Base-by-base conservation (phyloP, 2,797 vertebrate species). In the Mus caroli region DNA sequence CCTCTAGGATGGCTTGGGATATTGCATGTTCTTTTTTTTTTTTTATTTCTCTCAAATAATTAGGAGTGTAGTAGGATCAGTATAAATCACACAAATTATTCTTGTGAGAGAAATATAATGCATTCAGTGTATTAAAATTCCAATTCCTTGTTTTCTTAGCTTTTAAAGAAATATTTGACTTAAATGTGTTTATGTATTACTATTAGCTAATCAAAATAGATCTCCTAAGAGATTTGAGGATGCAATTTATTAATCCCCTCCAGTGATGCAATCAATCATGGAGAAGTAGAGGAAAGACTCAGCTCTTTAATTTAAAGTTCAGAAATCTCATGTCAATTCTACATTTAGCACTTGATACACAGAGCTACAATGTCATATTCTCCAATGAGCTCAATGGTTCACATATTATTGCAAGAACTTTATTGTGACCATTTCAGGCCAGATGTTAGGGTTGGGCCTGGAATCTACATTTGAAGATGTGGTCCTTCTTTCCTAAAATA, bases 111-210 rank as follows among this genome's bases (percentile, higher is more conserved):
- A 75, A 94, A 37, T 93, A 24, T 54, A 88, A n/a, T 43, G 62
- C 3, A 82, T 62, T 77, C 83, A 85, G 76, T 86, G 3, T 77
- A 88, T 77, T 73, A 89, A 85, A 15, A 60, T 77, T 24, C 24
- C 34, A 94, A 11, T 73, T 93, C 31, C 8, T 46, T 67, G 73
- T 90, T 88, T 90, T 91, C 31, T 83, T 28, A 31, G 5, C 9
- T 62, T 62, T 46, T 62, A 84, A 62, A 62, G 58, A 84, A 84
- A 84, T 62, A 62, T 12, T 46, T 46, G 80, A 43, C 28, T 62
- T 84, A 84, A 84, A 82, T 46, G 17, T 83, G 37, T 19, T 54
- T 79, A 78, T 93, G 78, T 93, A 82, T 90, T 87, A 86, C 37
- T 83, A 40, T 71, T 71, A 71, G 6, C 3, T 62, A 90, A 80